Evolutionary conservation across 2,113 vertebrate species (phyloP).

Genomic region (Phylloscopus trochilus): DNA sequence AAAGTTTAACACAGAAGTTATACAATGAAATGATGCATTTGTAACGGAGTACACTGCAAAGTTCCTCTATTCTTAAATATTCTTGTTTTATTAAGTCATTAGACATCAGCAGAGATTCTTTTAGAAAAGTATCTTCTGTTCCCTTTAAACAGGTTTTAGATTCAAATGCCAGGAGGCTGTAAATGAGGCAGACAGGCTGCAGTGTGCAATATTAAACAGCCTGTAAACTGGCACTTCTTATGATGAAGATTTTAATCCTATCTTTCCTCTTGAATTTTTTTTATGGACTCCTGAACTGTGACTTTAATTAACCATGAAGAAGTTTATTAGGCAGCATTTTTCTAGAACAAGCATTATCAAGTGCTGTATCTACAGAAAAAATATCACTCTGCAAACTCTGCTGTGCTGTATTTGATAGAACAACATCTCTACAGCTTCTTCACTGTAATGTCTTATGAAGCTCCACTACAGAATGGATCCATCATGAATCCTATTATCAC

Average conservation of each 20-base stretch:
- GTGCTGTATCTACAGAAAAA: not conserved
- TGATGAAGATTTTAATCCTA: not conserved
- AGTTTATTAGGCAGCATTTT: not conserved
- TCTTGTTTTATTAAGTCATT: not conserved
- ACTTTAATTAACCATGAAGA: not conserved
- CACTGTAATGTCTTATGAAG: not conserved
- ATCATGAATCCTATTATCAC: constrained; percentile 1
- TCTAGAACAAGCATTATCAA: not conserved
- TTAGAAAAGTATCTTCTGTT: not conserved
- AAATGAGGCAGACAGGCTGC: not conserved
- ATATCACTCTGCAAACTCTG: not conserved
- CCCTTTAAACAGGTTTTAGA: not conserved
- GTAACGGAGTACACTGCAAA: not conserved
- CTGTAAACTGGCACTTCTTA: not conserved
- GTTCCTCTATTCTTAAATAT: not conserved
- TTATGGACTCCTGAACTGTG: not conserved
- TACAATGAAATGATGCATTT: not conserved
- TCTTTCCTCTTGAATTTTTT: not conserved
- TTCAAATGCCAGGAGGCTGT: not conserved
- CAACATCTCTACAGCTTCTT: not conserved
- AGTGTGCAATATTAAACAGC: not conserved
- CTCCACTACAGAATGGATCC: not conserved
- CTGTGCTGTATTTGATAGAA: not conserved
- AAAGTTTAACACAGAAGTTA: not conserved
- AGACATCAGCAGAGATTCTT: not conserved